These are phyloP conservation scores for Pantherophis vulpinus DNA, from an alignment of 2,797 vertebrate genomes.

Conservation along the genomic window DNA sequence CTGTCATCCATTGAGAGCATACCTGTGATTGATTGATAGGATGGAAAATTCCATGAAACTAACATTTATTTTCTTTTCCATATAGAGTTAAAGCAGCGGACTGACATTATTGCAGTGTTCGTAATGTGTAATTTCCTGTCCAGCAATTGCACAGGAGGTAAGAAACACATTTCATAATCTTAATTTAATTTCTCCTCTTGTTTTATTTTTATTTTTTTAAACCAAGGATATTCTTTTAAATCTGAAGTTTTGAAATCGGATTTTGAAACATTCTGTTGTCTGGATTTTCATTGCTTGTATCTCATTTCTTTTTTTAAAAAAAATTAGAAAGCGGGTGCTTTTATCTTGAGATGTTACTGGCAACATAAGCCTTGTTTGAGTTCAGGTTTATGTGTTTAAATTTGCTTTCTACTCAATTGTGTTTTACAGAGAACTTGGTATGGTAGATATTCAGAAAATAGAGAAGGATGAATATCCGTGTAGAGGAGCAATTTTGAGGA, in stretches of 20 bases:
- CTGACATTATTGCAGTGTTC: background rate
- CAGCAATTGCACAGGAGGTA: conserved; percentile 30
- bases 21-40: conserved; percentile 17
- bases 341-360: conserved; percentile 8
- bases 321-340: background rate
- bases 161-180: conserved; percentile 5
- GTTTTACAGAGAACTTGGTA: background rate
- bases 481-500: background rate
- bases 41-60: conserved; percentile 12
- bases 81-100: conserved; percentile 1
- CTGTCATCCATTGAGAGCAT: background rate
- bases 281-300: background rate
- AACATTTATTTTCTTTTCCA: conserved; percentile 14
- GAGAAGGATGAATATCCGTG: rapidly evolving
- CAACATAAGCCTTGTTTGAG: background rate
- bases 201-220: background rate
- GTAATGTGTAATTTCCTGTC: background rate
- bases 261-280: background rate
- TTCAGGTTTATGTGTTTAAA: background rate
- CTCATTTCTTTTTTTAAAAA: background rate
- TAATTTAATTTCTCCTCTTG: background rate
- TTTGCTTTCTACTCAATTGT: background rate
- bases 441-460: conserved; percentile 13
- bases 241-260: background rate
- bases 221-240: background rate